These are phyloP conservation scores for Gadus macrocephalus DNA, from an alignment of 2,113 vertebrate species.

Conservation along the genomic window DNA sequence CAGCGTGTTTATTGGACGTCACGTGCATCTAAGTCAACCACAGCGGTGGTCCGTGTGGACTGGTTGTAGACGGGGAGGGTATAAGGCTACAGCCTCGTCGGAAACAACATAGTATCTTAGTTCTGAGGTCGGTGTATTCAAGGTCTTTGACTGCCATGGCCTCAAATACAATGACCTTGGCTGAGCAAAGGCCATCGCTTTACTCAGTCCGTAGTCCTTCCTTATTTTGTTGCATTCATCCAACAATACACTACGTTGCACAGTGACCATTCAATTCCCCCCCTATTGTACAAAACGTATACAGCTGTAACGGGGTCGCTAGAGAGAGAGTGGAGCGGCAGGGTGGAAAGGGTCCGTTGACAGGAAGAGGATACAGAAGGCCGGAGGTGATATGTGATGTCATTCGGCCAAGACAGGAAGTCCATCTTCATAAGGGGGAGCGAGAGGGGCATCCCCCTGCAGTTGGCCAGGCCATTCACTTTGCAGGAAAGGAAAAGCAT, in stretches of 20 bases:
- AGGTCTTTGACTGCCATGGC: too few relatives aligned
- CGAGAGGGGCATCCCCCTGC: slow-evolving; percentile 30
- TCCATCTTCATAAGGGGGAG: slow-evolving; percentile 43
- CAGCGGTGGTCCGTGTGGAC: too few relatives aligned
- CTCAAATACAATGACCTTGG: too few relatives aligned
- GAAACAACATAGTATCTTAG: too few relatives aligned
- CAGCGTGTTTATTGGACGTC: too few relatives aligned
- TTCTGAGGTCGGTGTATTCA: too few relatives aligned
- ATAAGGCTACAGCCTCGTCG: too few relatives aligned
- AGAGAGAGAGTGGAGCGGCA: slow-evolving; percentile 33
- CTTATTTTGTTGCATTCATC: slow-evolving; percentile 31
- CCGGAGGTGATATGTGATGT: slow-evolving; percentile 61
- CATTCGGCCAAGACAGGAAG: slow-evolving; percentile 56
- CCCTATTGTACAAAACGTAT: slow-evolving; percentile 30
- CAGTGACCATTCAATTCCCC: slow-evolving; percentile 27
- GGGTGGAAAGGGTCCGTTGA: slow-evolving; percentile 39
- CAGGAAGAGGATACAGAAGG: slow-evolving; percentile 72
- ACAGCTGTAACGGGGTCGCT: slow-evolving; percentile 32
- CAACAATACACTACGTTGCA: slow-evolving; percentile 19
- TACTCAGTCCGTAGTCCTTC: background rate
- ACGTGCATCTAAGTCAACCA: too few relatives aligned
- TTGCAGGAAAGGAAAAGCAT: slow-evolving; percentile 31
- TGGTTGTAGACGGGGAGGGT: too few relatives aligned
- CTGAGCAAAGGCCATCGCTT: background rate
- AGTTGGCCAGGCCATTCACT: slow-evolving; percentile 24